phyloP scores from a whole-genome alignment of 2,113 vertebrate genomes.

The Chamaetylas fuelleborni region DNA sequence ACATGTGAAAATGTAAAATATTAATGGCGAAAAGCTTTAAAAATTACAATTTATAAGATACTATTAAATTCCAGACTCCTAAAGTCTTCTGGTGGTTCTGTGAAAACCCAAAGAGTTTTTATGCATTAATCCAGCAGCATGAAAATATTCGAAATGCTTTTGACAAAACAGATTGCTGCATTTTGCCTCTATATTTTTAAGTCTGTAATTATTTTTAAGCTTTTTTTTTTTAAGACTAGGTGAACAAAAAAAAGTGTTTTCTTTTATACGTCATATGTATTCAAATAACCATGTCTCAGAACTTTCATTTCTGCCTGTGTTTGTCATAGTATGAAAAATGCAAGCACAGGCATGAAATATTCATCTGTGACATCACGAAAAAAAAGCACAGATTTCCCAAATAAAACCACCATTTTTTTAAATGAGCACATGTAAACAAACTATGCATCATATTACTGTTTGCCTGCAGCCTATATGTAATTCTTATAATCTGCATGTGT shows the following conservation, averaged over 20 bases:
- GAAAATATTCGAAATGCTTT: not conserved
- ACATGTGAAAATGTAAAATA: not conserved
- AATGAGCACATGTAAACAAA: not conserved
- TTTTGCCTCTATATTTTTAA: not conserved
- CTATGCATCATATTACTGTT: not conserved
- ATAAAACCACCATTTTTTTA: not conserved
- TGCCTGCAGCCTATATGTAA: not conserved
- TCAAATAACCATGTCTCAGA: not conserved
- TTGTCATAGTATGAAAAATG: not conserved
- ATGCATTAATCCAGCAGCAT: not conserved
- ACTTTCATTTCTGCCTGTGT: not conserved
- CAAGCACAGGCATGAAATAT: not conserved
- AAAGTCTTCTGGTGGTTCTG: not conserved
- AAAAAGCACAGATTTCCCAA: not conserved
- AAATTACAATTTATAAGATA: not conserved
- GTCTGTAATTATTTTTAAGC: not conserved
- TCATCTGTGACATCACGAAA: not conserved
- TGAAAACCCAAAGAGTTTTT: not conserved
- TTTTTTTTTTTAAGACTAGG: not conserved
- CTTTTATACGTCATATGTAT: not conserved
- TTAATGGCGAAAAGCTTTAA: not conserved
- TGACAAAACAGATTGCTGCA: not conserved
- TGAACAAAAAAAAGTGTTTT: not conserved
- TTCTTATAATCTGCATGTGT: not conserved
- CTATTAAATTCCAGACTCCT: not conserved